Evolutionary conservation across 1,140 invertebrate species (phyloP), one percentile per base, ranked within the genome.

Genomic region (Cotesia glomerata): DNA sequence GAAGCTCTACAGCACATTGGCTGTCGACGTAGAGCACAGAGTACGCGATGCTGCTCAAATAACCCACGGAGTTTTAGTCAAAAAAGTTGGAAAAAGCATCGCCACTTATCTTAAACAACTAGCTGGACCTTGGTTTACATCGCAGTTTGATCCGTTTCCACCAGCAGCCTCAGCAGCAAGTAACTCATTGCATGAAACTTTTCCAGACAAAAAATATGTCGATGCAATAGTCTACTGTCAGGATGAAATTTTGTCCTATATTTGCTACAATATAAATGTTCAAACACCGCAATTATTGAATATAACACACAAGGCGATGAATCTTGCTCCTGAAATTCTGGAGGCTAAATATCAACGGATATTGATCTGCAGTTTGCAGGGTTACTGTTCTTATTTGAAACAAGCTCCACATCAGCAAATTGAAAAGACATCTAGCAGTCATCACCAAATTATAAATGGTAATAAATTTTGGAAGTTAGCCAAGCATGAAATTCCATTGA

Each of bases 101-200:
- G 95, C 94, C 4, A 91, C 92, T 0, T 90, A 93, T 83, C 87
- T 97, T 0, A 95, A 94, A 79, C 89, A 90, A 77, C 76, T 97
- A 3, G 91, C 93, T 74, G 92, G 92, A 8, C 85, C 90, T 16
- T 95, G 94, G 93, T 90, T 96, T 74, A 89, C 92, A 4, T 91
- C 92, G 16, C 93, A 94, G 79, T 94, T 91, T 85, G 96, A 97
- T 79, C 91, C 91, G 5, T 94, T 95, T 85, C 89, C 93, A 9
- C 93, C 93, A 3, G 94, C 94, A 14, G 92, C 94, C 4, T 90
- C 89, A 74, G 90, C 91, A 73, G 95, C 95, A 16, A 86, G 80
- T 16, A 86, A 88, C 76, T 90, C 93, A 4, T n/a, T 95, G 94
- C 75, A 87, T 80, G 72, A 59, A 56, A 92, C 93, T 8, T 96